Percentiles rank a stretch among this genome's conserved stretches.
Conservation (phyloP, 2,797 vertebrate species). For the Holocentrus rufus region DNA sequence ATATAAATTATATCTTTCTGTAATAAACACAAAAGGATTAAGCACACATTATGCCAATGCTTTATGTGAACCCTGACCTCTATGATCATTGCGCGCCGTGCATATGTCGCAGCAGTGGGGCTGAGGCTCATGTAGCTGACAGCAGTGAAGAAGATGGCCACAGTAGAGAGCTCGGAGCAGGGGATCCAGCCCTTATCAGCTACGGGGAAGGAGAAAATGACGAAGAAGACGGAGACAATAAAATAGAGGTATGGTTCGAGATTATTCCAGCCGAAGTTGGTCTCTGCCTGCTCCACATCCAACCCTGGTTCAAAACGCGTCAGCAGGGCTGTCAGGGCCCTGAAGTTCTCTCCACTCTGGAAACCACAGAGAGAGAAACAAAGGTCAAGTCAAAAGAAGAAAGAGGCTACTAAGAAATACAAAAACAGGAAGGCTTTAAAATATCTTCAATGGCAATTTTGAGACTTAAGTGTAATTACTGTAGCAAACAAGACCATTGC, state of each 20-base stretch:
- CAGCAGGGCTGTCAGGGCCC: slow-evolving; percentile 89
- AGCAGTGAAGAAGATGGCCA: slow-evolving; percentile 92
- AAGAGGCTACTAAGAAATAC: neutral
- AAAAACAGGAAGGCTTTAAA: no score
- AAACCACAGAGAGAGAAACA: slow-evolving; percentile 26
- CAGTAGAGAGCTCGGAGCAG: slow-evolving; percentile 91
- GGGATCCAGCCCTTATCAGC: slow-evolving; percentile 95
- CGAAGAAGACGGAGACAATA: slow-evolving; percentile 92
- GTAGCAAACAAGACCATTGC: no score
- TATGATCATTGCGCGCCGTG: slow-evolving; percentile 86
- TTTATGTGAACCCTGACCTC: slow-evolving; percentile 81
- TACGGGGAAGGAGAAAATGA: slow-evolving; percentile 95
- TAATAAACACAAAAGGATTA: no score
- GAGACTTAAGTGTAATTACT: no score
- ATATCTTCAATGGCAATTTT: no score
- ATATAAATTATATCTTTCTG: no score
- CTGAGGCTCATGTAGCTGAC: slow-evolving; percentile 94
- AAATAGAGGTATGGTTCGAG: slow-evolving; percentile 95
- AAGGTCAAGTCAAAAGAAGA: neutral
- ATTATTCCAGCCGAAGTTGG: slow-evolving; percentile 96
- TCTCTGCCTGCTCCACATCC: slow-evolving; percentile 95
- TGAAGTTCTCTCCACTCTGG: slow-evolving; percentile 95
- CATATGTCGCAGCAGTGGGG: slow-evolving; percentile 86
- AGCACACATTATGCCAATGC: neutral
- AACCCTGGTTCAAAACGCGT: slow-evolving; percentile 91